Evolutionary conservation across 2,888 invertebrate genomes (phyloP).

Genomic region (Mactromeris polynyma): DNA sequence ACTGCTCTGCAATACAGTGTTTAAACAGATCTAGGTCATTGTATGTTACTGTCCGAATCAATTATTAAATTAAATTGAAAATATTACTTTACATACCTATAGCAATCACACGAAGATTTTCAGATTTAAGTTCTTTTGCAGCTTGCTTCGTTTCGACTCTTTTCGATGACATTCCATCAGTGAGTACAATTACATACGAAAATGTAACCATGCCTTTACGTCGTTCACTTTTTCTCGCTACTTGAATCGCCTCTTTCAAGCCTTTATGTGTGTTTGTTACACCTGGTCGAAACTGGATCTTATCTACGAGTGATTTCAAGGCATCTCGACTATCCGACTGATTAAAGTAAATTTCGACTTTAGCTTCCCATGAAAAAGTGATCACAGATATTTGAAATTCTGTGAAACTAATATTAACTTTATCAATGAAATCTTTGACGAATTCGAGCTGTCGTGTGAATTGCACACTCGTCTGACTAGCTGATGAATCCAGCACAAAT

Average conservation of each 20-base stretch:
- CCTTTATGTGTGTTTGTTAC: slow-evolving; percentile 29
- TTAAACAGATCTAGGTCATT: no score
- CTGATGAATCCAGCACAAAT: slow-evolving; percentile 39
- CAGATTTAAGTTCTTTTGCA: not conserved
- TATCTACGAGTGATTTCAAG: not conserved
- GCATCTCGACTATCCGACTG: not conserved
- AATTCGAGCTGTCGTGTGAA: slow-evolving; percentile 26
- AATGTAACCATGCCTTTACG: slow-evolving; percentile 21
- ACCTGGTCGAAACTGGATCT: slow-evolving; percentile 31
- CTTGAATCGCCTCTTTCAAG: not conserved
- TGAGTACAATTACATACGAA: slow-evolving; percentile 26
- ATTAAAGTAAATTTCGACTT: slow-evolving; percentile 11
- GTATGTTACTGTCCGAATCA: no score
- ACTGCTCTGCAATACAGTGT: no score
- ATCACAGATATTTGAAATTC: slow-evolving; percentile 36
- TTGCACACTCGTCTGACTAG: slow-evolving; percentile 29
- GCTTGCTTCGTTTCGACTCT: not conserved
- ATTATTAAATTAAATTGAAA: not conserved
- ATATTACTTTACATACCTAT: not conserved
- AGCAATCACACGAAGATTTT: slow-evolving; percentile 1
- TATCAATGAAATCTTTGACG: slow-evolving; percentile 19
- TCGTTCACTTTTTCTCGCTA: slow-evolving; percentile 28
- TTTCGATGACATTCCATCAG: slow-evolving; percentile 25
- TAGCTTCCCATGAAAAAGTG: slow-evolving; percentile 23
- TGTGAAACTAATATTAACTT: slow-evolving; percentile 18